phyloP scores from a whole-genome alignment of 1,140 invertebrate species.

The Triops cancriformis region DNA sequence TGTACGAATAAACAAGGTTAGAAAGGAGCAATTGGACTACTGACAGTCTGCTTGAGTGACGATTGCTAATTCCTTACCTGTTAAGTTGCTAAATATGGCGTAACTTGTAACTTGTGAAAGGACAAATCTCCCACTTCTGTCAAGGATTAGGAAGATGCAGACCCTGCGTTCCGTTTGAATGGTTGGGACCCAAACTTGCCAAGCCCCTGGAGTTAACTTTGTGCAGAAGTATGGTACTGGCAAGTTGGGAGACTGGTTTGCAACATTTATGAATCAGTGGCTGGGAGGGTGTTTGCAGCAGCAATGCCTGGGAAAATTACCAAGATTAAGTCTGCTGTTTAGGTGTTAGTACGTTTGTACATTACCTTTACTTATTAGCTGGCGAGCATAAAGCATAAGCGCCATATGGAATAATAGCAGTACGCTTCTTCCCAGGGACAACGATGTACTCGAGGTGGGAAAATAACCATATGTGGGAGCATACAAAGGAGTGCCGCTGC shows the following conservation, averaged over 20 bases:
- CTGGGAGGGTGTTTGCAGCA: neutral
- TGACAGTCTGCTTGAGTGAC: too few species aligned
- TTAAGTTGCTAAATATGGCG: too few species aligned
- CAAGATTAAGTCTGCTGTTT: neutral
- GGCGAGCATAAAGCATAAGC: conserved; percentile 3
- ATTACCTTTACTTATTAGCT: conserved; percentile 14
- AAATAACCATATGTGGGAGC: neutral
- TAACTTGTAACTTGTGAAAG: too few species aligned
- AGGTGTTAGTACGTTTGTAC: conserved; percentile 6
- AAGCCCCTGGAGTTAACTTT: neutral
- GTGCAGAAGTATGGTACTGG: neutral
- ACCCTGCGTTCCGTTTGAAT: neutral
- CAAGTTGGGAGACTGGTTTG: neutral
- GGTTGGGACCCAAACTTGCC: neutral
- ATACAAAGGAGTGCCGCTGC: neutral
- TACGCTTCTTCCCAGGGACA: neutral
- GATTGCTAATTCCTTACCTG: too few species aligned
- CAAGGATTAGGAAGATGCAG: neutral
- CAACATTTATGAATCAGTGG: neutral
- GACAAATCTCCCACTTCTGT: neutral
- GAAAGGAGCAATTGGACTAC: too few species aligned
- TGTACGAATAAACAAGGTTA: too few species aligned
- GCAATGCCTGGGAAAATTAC: neutral
- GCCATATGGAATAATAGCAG: neutral
- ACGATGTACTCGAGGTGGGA: neutral